Conservation (phyloP, 2,113 vertebrate species). For the Psettodes erumei region DNA sequence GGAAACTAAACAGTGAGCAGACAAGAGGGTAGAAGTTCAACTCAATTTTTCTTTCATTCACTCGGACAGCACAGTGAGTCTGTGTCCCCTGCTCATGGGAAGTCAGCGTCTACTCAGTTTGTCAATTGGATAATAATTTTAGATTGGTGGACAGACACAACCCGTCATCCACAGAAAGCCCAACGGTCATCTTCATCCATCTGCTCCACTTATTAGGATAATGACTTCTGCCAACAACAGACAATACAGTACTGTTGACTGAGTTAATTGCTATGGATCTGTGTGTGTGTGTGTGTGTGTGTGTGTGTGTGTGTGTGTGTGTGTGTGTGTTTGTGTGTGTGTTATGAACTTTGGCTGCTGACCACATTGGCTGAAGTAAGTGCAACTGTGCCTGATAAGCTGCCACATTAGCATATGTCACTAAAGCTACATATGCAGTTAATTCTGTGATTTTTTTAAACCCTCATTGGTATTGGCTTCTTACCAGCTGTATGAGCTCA, state of each 20-base stretch:
- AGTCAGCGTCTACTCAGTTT: slow-evolving; percentile 10
- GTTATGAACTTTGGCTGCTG: slow-evolving; percentile 7
- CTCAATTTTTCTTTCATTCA: neutral
- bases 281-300: neutral
- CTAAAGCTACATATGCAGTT: slow-evolving; percentile 10
- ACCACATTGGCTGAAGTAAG: neutral
- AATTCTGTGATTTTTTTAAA: slow-evolving; percentile 24
- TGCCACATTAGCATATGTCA: neutral
- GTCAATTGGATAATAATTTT: slow-evolving; percentile 45
- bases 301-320: slow-evolving; percentile 4
- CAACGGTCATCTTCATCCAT: slow-evolving; percentile 14
- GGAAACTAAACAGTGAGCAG: neutral
- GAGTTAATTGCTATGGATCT: neutral
- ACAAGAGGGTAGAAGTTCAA: neutral
- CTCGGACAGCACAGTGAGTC: neutral
- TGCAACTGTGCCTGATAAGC: neutral
- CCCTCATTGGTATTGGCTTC: slow-evolving; percentile 25
- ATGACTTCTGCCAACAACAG: slow-evolving; percentile 15
- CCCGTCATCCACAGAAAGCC: slow-evolving; percentile 28
- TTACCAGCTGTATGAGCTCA: slow-evolving; percentile 69
- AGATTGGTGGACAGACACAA: slow-evolving; percentile 17
- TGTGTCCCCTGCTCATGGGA: slow-evolving; percentile 2
- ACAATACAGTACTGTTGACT: neutral
- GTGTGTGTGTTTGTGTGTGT: neutral
- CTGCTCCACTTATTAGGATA: slow-evolving; percentile 15